These are phyloP conservation scores for Spicauda simplicius DNA, from an alignment of 2,888 invertebrate genomes.

Conservation along the genomic window DNA sequence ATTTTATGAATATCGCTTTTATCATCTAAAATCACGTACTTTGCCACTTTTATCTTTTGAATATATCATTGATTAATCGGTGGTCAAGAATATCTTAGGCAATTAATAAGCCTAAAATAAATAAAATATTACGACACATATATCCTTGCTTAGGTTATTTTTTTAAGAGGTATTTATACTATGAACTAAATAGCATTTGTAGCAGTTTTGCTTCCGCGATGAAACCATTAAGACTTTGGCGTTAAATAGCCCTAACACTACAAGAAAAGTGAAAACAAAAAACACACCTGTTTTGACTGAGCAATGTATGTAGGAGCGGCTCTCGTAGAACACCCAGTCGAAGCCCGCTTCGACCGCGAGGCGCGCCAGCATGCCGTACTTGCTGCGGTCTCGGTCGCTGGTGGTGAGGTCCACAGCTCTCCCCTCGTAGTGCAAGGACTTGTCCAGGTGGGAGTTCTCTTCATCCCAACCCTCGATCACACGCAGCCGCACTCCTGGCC, in stretches of 20 bases:
- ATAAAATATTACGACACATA: no score
- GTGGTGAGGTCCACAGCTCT: slow-evolving; percentile 98
- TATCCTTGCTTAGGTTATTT: no score
- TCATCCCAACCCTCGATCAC: slow-evolving; percentile 99
- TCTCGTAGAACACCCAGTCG: slow-evolving; percentile 99
- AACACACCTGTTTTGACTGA: slow-evolving; percentile 97
- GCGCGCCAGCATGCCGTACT: slow-evolving; percentile 98
- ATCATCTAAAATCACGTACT: not conserved
- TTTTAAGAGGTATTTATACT: no score
- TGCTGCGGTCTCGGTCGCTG: slow-evolving; percentile 95
- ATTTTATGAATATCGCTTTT: slow-evolving; percentile 16
- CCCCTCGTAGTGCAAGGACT: slow-evolving; percentile 98
- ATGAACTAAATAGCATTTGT: no score
- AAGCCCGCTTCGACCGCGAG: slow-evolving; percentile 98
- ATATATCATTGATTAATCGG: not conserved
- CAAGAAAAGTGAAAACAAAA: slow-evolving; percentile 7
- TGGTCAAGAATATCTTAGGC: not conserved
- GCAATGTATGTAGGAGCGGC: slow-evolving; percentile 97
- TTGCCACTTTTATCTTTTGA: not conserved
- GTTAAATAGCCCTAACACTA: not conserved
- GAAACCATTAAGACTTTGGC: not conserved
- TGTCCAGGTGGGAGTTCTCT: slow-evolving; percentile 89
- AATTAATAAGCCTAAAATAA: no score
- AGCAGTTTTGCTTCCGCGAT: no score
- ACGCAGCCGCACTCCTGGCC: slow-evolving; percentile 96